Evolutionary conservation across 2,888 invertebrate genomes (phyloP).

Genomic region (Folsomia candida): DNA sequence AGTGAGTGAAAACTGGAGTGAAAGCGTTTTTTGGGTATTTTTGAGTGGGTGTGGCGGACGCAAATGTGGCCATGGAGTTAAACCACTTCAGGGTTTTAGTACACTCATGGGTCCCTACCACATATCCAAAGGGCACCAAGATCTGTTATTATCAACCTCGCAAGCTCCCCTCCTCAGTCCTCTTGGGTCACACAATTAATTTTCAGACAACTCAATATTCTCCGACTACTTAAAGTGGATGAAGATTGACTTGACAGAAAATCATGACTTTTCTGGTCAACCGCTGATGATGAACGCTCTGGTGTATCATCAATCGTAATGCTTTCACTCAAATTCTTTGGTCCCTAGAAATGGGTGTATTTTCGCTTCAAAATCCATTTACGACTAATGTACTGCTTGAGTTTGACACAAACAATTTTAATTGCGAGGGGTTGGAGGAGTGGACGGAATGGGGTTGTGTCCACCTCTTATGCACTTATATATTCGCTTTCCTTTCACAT

Average conservation of each 20-base stretch:
- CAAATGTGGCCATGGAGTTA: too few species aligned
- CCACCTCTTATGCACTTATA: too few species aligned
- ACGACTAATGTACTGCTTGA: not conserved
- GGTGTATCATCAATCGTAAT: not conserved
- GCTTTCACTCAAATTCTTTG: not conserved
- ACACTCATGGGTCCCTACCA: too few species aligned
- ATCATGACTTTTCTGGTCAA: not conserved
- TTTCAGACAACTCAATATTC: not conserved
- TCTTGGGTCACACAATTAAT: not conserved
- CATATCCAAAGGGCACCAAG: too few species aligned
- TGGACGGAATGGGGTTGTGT: not conserved
- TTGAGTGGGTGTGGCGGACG: too few species aligned
- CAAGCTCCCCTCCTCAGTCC: too few species aligned
- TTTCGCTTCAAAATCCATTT: not conserved
- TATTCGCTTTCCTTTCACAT: not conserved
- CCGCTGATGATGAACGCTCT: not conserved
- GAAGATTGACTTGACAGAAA: not conserved
- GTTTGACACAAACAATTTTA: conserved; percentile 19
- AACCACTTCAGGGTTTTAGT: too few species aligned
- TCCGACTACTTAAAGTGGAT: too few species aligned
- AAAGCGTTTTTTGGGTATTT: too few species aligned
- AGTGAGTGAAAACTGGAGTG: too few species aligned
- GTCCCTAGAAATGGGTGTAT: not conserved
- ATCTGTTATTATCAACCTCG: too few species aligned
- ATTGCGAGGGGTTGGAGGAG: not conserved